Evolutionary conservation across 1,140 invertebrate species (phyloP).

Genomic region (Archegozetes longisetosus): DNA sequence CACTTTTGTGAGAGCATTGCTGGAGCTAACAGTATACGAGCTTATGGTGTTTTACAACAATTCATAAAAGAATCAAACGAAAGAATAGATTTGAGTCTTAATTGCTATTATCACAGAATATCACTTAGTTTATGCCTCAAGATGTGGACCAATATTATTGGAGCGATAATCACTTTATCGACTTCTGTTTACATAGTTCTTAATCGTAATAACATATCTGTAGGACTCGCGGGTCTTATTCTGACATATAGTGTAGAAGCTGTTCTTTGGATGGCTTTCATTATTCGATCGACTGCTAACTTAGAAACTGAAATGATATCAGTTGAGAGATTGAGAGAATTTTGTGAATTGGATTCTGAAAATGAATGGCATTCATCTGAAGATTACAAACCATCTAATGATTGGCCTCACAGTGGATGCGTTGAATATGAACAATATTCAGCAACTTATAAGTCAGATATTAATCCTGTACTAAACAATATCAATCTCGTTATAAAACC

Average conservation of each 20-base stretch:
- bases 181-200: constrained; percentile 29
- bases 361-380: background rate
- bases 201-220: constrained; percentile 42
- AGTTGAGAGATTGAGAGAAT: constrained; percentile 33
- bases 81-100: constrained; percentile 37
- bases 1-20: constrained; percentile 32
- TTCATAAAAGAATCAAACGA: constrained; percentile 30
- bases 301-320: constrained; percentile 47
- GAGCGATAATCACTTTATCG: constrained; percentile 35
- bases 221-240: background rate
- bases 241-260: background rate
- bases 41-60: constrained; percentile 25
- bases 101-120: constrained; percentile 29
- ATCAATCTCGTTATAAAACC: constrained; percentile 51
- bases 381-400: background rate
- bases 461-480: constrained; percentile 59
- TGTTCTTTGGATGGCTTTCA: background rate
- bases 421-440: constrained; percentile 59
- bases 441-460: constrained; percentile 56
- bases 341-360: background rate
- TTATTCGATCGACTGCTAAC: constrained; percentile 39
- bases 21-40: constrained; percentile 29
- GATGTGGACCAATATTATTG: constrained; percentile 27
- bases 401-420: constrained; percentile 56
- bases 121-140: constrained; percentile 28